Base-by-base conservation (phyloP, 2,888 invertebrate species). In the Hypercompe scribonia region DNA sequence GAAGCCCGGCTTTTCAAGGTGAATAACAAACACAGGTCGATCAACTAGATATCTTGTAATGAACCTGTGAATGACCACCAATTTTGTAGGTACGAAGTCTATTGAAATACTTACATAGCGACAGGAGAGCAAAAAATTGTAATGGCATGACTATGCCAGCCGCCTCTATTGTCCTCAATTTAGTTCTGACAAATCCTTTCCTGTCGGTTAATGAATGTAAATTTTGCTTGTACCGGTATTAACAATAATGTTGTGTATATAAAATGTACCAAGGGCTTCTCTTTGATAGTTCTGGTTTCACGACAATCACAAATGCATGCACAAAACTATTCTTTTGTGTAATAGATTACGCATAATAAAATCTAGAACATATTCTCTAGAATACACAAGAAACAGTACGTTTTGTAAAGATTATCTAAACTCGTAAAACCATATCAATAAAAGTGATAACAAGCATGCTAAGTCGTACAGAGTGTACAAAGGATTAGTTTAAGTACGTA, bases 31-130 rank as follows among this genome's bases (percentile, higher is more conserved):
- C 58, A 58, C 61, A 61, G 61, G 18, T 18, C 31, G 61, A 61
- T 61, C 31, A 61, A 61, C 36, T 28, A 28, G 39, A 31, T 33
- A 63, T 31, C 42, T 42, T 28, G 70, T 31, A 28, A n/a, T 46
- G 50, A 34, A 64, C n/a, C n/a, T 28, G 72, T 72, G 70, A 79
- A 72, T 75, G 64, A 71, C 24, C 72, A 78, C 61, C n/a, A 34
- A 73, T 77, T 75, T 76, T 69, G 71, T 74, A 18, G 61, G 61
- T 61, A 61, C 61, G 61, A 64, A 24, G 36, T 65, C 64, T 34
- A 36, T 65, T 65, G 64, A 64, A 64, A 64, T 64, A 65, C 67
- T 63, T 58, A 71, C 70, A 78, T 71, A 65, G 70, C 46, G 39
- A 13, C 31, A 28, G 39, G 36, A 36, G 36, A 54, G 42, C 21